phyloP scores from a whole-genome alignment of 2,888 invertebrate species.

The Diarsia dahlii region DNA sequence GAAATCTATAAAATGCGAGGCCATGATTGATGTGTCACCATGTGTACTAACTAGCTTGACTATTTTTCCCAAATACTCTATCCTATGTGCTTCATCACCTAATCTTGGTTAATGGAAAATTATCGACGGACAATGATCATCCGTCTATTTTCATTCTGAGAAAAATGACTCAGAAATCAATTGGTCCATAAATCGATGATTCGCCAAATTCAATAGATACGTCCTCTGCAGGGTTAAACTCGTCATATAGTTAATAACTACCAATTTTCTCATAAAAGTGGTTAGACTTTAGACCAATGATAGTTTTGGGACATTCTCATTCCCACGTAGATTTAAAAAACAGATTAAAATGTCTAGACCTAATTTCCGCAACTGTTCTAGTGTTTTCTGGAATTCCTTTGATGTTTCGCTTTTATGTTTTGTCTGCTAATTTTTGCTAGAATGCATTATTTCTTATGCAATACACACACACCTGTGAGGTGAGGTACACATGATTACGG shows the following conservation, averaged over 20 bases:
- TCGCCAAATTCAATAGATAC: slow-evolving; percentile 18
- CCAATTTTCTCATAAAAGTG: slow-evolving; percentile 36
- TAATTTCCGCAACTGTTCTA: slow-evolving; percentile 18
- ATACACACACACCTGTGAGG: neutral
- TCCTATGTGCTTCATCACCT: neutral
- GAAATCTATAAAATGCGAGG: no score
- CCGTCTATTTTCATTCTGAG: neutral
- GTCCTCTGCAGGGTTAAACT: slow-evolving; percentile 25
- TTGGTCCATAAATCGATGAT: slow-evolving; percentile 11
- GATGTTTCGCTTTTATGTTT: slow-evolving; percentile 23
- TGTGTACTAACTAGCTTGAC: no score
- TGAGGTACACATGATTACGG: neutral
- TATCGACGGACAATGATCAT: neutral
- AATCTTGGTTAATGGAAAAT: neutral
- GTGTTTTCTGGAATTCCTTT: slow-evolving; percentile 23
- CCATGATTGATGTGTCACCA: no score
- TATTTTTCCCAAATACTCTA: neutral
- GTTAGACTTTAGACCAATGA: slow-evolving; percentile 7
- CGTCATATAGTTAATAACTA: slow-evolving; percentile 11
- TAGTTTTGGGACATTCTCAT: slow-evolving; percentile 15
- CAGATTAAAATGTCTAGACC: slow-evolving; percentile 41
- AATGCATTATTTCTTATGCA: slow-evolving; percentile 9
- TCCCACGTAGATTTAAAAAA: slow-evolving; percentile 18
- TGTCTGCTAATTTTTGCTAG: neutral
- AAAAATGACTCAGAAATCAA: slow-evolving; percentile 2